Base-by-base conservation (phyloP, 1,140 invertebrate species). In the Diachasmimorpha longicaudata region DNA sequence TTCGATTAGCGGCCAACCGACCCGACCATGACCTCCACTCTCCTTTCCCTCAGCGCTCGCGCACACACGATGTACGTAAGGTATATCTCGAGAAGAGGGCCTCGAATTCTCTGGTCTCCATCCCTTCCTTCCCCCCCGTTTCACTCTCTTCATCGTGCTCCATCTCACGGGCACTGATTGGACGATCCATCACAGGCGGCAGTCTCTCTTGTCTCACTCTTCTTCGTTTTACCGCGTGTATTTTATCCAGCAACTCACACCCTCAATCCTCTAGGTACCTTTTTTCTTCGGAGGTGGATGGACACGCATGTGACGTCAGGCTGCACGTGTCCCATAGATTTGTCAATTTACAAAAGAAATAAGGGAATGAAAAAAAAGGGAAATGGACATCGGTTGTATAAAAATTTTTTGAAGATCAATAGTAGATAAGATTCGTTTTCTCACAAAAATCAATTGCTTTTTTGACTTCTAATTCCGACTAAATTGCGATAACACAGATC, bases 161-260 rank as follows among this genome's bases (percentile, higher is more conserved):
- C 86, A 88, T 89, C 88, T 88, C 87, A 85, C 84, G 39, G 85
- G 88, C 89, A 90, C 88, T 90, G 89, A 90, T 90, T 90, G 89
- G 89, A 89, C 88, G 86, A 90, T 90, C 89, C 89, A 90, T 90
- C 89, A 89, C 88, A 79, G 81, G 72, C 63, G 78, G 80, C 78
- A 81, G 76, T 80, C 76, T 82, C 81, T 84, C 74, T 70, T 75
- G 48, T 52, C 78, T 83, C 80, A 77, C 81, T 81, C 79, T 82
- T 77, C 73, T 74, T 74, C 70, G 76, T 78, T 78, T 79, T 79
- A 58, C 48, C 25, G 11, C 21, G 39, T 42, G 39, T 42, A 25
- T 23, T 71, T 55, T 79, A 77, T 71, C 23, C 71, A 21, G 16
- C 36, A 31, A 31, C 21, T 75, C 69, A 23, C 42, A 10, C 72